Percentiles rank a stretch among this genome's conserved stretches.
phyloP scores from a whole-genome alignment of 2,797 vertebrate genomes.

The Glyptemys insculpta region DNA sequence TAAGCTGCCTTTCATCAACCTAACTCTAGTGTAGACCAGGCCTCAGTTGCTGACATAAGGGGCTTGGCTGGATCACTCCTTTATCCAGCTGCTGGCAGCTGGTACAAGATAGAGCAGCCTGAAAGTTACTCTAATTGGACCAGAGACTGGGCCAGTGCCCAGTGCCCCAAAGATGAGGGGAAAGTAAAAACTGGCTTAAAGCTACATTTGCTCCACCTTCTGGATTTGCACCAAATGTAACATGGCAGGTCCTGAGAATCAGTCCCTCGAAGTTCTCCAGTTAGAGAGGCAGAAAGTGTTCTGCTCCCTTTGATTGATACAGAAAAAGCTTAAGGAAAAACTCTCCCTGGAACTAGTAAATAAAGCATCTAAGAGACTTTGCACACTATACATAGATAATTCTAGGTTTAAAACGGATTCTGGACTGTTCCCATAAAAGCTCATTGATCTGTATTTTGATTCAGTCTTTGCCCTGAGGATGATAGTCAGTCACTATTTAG shows the following conservation, averaged over 20 bases:
- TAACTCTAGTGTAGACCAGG: background rate
- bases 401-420: constrained; percentile 36
- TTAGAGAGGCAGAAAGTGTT: constrained; percentile 1
- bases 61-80: background rate
- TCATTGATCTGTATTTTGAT: constrained; percentile 55
- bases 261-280: background rate
- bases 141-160: background rate
- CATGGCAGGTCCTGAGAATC: background rate
- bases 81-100: background rate
- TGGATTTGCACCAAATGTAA: background rate
- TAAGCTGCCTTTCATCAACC: background rate
- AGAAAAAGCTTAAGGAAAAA: constrained; percentile 32
- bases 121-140: background rate
- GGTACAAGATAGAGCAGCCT: background rate
- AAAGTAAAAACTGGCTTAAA: background rate
- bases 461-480: constrained; percentile 54
- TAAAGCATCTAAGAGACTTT: constrained; percentile 38
- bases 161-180: rapidly evolving
- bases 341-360: constrained; percentile 37
- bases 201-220: background rate
- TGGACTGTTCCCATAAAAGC: constrained; percentile 54
- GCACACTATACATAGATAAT: constrained; percentile 13
- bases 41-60: background rate
- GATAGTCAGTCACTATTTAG: constrained; percentile 61
- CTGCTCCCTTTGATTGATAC: constrained; percentile 26